Base-by-base conservation (phyloP, 2,113 vertebrate genomes). In the Paratilapia polleni region DNA sequence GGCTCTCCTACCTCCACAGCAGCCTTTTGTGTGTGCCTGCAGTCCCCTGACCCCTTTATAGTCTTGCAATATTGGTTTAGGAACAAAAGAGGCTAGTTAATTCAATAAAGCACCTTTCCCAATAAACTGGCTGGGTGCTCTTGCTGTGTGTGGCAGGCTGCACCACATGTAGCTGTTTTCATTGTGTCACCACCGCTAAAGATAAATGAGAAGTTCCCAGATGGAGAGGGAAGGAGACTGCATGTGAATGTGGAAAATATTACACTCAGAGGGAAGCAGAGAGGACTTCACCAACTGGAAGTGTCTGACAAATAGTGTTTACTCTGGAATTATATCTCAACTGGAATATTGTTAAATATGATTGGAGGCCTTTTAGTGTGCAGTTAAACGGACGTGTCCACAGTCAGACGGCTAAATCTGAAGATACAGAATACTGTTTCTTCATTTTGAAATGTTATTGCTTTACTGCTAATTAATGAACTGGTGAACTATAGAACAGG, bases 81-180 rank as follows among this genome's bases (percentile, higher is more conserved):
- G 94, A 94, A 92, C n/a, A 62, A 91, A 94, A 87, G 85, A 20
- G 22, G 86, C 88, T 86, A 78, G 83, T 94, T 94, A 89, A 93
- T 94, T 91, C 87, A 93, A 88, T 86, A 83, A 88, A 92, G 89
- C 89, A 92, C 92, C 89, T 93, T 92, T 89, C 84, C 88, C 88
- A 93, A 87, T 90, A 90, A 89, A 92, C 78, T 26, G 68, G 63
- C 80, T 2, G 85, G 73, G 66, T 28, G 58, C 85, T 87, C 89
- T 86, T 61, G 86, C 83, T 87, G 89, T 87, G 84, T 89, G 85
- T 78, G 89, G 89, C 80, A 8, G 85, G 77, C 76, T 2, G 78
- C 91, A 20, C 88, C 26, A 74, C 94, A 70, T 88, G 92, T 28
- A 56, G 87, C 85, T 89, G 85, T 91, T 94, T 91, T 88, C 87